phyloP scores from a whole-genome alignment of 2,797 vertebrate genomes.

The Hafferia zeledoni region DNA sequence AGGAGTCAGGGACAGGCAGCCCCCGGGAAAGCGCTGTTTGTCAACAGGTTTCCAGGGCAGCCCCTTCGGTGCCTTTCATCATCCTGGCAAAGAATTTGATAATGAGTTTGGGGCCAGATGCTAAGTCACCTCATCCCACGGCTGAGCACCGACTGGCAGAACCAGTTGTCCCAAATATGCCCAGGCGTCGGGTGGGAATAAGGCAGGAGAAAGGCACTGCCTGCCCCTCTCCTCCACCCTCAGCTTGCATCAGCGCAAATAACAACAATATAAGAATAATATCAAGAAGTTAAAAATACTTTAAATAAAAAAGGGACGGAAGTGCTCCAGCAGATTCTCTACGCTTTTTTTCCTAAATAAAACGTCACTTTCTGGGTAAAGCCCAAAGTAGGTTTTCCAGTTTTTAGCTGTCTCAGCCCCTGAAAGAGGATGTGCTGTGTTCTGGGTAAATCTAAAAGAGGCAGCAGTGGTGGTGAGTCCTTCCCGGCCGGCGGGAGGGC shows the following conservation, averaged over 20 bases:
- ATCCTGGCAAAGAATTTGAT: conserved; percentile 26
- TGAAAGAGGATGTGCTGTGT: not conserved
- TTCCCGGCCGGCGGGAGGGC: not conserved
- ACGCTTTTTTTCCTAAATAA: not conserved
- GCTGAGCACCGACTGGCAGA: conserved; percentile 6
- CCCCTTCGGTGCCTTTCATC: conserved; percentile 42
- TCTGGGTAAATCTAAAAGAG: not conserved
- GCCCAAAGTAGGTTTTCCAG: not conserved
- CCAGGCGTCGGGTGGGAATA: not conserved
- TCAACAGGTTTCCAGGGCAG: conserved; percentile 64
- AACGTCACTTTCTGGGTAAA: not conserved
- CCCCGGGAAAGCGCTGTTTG: conserved; percentile 61
- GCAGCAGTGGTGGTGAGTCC: not conserved
- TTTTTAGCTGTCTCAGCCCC: not conserved
- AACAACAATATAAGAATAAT: not conserved
- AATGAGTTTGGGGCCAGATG: conserved; percentile 39
- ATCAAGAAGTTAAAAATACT: fast-evolving
- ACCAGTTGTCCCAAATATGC: conserved; percentile 38
- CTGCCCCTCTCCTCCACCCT: not conserved
- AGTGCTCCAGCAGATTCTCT: not conserved
- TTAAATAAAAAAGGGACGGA: not conserved
- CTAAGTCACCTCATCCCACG: conserved; percentile 39
- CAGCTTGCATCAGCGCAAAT: conserved; percentile 7
- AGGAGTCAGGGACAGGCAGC: conserved; percentile 24
- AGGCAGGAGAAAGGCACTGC: conserved; percentile 10